Percentiles rank a stretch among this genome's conserved stretches.
Conservation (phyloP, 2,797 vertebrate species). For the Todus mexicanus region DNA sequence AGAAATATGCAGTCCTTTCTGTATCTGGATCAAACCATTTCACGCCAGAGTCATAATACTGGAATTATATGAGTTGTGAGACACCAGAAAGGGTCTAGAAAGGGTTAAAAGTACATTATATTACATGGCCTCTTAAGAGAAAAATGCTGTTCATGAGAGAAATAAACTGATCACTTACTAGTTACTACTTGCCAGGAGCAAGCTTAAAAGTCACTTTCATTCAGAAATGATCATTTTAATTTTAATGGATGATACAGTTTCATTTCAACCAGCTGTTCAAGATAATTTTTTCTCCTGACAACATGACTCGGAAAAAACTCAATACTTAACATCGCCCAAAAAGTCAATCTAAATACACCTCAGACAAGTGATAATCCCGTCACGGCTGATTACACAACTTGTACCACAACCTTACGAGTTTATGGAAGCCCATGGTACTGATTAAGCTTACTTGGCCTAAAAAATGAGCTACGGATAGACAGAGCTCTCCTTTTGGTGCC, state of each 20-base stretch:
- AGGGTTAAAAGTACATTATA: constrained; percentile 24
- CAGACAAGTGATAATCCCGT: constrained; percentile 46
- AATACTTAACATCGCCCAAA: constrained; percentile 46
- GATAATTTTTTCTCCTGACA: constrained; percentile 43
- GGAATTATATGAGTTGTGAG: neutral
- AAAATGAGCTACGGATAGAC: neutral
- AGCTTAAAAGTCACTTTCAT: constrained; percentile 47
- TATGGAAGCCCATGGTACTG: neutral
- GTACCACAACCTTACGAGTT: constrained; percentile 18
- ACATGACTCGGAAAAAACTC: constrained; percentile 5
- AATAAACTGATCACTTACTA: constrained; percentile 3
- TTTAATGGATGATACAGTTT: constrained; percentile 28
- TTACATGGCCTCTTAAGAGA: neutral
- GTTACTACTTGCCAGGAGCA: neutral
- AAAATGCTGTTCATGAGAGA: constrained; percentile 14
- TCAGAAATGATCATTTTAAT: constrained; percentile 29
- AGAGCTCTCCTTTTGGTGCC: neutral
- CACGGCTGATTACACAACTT: constrained; percentile 55
- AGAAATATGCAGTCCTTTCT: neutral
- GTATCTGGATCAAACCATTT: neutral
- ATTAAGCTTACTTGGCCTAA: neutral
- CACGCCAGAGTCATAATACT: neutral
- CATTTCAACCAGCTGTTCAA: constrained; percentile 5
- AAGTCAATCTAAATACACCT: constrained; percentile 54
- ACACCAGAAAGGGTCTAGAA: neutral